A percentile compares a stretch with the other conserved stretches of the same genome.
These are phyloP conservation scores for Horisme vitalbata DNA, from an alignment of 2,888 invertebrate species.

Conservation along the genomic window DNA sequence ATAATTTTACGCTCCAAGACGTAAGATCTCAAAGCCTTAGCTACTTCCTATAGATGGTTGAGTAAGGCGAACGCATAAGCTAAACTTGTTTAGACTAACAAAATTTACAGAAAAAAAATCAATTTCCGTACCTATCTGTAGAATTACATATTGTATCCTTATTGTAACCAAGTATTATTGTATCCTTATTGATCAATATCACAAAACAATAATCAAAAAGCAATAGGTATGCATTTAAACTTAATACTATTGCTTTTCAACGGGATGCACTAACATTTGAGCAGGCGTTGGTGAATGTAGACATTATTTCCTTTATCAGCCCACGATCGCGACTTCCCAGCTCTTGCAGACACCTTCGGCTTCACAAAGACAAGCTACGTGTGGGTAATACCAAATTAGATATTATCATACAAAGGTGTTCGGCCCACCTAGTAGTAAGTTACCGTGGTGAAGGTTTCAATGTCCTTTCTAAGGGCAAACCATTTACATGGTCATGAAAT, in stretches of 20 bases:
- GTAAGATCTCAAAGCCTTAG: too few relatives aligned
- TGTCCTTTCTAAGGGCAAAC: constrained; percentile 1
- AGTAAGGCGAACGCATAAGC: too few relatives aligned
- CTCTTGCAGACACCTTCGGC: constrained; percentile 26
- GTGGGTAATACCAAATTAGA: constrained; percentile 38
- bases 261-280: constrained; percentile 10
- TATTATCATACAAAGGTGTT: constrained; percentile 60
- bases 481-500: neutral
- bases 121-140: too few relatives aligned
- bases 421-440: constrained; percentile 47
- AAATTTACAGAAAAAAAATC: too few relatives aligned
- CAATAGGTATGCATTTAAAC: constrained; percentile 5
- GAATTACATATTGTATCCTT: too few relatives aligned
- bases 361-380: constrained; percentile 27
- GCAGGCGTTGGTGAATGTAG: constrained; percentile 1
- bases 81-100: too few relatives aligned
- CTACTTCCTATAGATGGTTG: too few relatives aligned
- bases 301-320: constrained; percentile 17
- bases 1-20: too few relatives aligned
- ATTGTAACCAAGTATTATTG: too few relatives aligned
- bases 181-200: constrained; percentile 1
- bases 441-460: constrained; percentile 18
- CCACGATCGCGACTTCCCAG: constrained; percentile 30
- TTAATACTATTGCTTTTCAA: neutral
- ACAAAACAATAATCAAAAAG: neutral